Base-by-base conservation (phyloP, 1,140 invertebrate species). In the Meteorus sp. region DNA sequence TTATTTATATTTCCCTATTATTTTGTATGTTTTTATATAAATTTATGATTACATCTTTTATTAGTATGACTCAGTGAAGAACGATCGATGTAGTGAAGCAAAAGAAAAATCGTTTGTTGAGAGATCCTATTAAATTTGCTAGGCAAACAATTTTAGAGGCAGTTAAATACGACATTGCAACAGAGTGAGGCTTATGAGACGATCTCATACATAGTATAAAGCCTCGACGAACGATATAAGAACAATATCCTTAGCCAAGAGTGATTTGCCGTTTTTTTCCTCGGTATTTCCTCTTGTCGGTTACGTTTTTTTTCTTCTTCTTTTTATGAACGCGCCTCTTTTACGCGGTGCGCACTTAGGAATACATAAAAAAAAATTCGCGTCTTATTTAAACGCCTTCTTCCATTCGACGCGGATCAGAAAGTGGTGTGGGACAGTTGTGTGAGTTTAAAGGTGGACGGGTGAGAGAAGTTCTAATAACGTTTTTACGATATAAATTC, bases 401-500 rank as follows among this genome's bases (percentile, higher is more conserved):
- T 33, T 23, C 65, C 62, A 60, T 69, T 65, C 54, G 55, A 41
- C 54, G 57, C 31, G 27, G 35, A 15, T 27, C 23, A 52, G 19
- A 39, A 59, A 43, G 50, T 48, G 43, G 47, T n/a, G n/a, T n/a
- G n/a, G n/a, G n/a, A n/a, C n/a, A n/a, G n/a, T n/a, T n/a, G n/a
- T n/a, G n/a, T n/a, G n/a, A n/a, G n/a, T n/a, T n/a, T n/a, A 51
- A 53, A 57, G 27, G 47, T 41, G 57, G 31, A 56, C 59, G 47
- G 60, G 60, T 60, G 62, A 59, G 23, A 23, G 37, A 60, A 67
- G 54, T 62, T 65, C 73, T 78, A 79, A 79, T 79, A 79, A 78
- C 74, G 61, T 75, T 77, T 77, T 79, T 78, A 79, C 74, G 76
- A 78, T 72, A 66, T 70, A 78, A 78, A 72, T 79, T 77, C 66